A percentile compares a stretch with the other conserved stretches of the same genome.
Conservation (phyloP, 2,888 invertebrate genomes). For the Teleiodes luculella region DNA sequence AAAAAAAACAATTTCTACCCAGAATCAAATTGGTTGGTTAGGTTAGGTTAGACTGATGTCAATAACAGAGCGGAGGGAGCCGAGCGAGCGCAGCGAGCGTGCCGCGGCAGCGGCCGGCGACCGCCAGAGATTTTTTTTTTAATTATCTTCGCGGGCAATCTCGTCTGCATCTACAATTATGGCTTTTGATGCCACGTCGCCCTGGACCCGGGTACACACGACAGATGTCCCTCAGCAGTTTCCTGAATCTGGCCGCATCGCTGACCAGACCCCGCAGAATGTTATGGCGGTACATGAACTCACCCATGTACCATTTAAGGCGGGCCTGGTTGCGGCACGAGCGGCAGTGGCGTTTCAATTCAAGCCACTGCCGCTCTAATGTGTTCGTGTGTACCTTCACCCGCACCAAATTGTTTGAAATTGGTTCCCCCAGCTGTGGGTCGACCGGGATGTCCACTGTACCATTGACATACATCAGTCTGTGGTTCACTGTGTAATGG, state of each 20-base stretch:
- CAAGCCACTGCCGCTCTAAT: conserved; percentile 17
- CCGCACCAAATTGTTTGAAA: not conserved
- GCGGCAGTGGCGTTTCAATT: conserved; percentile 23
- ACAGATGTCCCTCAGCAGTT: not conserved
- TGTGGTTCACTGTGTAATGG: conserved; percentile 11
- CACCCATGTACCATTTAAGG: conserved; percentile 25
- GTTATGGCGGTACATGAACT: conserved; percentile 27
- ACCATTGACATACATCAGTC: conserved; percentile 9
- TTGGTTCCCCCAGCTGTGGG: not conserved
- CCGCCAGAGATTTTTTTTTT: too few relatives aligned
- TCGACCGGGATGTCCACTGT: conserved; percentile 13
- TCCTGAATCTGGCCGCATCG: conserved; percentile 21
- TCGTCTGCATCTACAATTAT: not conserved
- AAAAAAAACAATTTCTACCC: too few relatives aligned
- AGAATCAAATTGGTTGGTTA: too few relatives aligned
- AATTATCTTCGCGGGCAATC: not conserved
- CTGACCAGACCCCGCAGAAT: conserved; percentile 15
- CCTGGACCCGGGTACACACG: not conserved
- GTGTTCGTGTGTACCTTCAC: conserved; percentile 10
- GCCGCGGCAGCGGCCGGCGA: too few relatives aligned
- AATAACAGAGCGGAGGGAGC: too few relatives aligned
- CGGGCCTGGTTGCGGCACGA: conserved; percentile 19
- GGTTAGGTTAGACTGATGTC: too few relatives aligned
- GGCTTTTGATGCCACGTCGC: not conserved
- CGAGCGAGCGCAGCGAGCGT: too few relatives aligned